phyloP scores from a whole-genome alignment of 2,888 invertebrate species.

The Argynnis bischoffii region DNA sequence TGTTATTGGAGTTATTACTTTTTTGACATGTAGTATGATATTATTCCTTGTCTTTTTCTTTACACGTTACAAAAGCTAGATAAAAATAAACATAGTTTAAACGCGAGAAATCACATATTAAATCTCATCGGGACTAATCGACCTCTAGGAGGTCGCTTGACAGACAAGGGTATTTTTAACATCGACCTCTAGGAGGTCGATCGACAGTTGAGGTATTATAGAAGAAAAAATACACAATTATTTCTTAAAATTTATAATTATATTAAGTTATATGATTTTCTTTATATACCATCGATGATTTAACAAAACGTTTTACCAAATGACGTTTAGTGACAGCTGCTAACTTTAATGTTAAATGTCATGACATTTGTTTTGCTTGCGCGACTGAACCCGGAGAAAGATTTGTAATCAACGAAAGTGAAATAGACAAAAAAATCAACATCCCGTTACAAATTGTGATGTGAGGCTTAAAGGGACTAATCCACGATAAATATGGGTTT shows the following conservation, averaged over 20 bases:
- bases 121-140: too few species aligned
- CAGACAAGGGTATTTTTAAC: too few species aligned
- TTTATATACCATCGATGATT: not conserved
- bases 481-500: conserved; percentile 55
- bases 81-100: too few species aligned
- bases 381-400: conserved; percentile 48
- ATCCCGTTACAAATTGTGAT: conserved; percentile 58
- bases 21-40: too few species aligned
- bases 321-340: conserved; percentile 27
- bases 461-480: conserved; percentile 49
- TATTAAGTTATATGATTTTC: not conserved
- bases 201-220: too few species aligned
- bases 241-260: not conserved
- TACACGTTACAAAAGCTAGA: too few species aligned
- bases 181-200: too few species aligned
- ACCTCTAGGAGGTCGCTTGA: too few species aligned
- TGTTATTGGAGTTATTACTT: too few species aligned
- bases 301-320: conserved; percentile 1
- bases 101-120: too few species aligned
- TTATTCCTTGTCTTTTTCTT: too few species aligned
- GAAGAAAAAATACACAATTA: not conserved
- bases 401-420: conserved; percentile 43
- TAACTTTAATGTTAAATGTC: not conserved
- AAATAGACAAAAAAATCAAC: conserved; percentile 49
- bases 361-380: conserved; percentile 61